phyloP scores from a whole-genome alignment of 2,113 vertebrate genomes.

The Puntigrus tetrazona region DNA sequence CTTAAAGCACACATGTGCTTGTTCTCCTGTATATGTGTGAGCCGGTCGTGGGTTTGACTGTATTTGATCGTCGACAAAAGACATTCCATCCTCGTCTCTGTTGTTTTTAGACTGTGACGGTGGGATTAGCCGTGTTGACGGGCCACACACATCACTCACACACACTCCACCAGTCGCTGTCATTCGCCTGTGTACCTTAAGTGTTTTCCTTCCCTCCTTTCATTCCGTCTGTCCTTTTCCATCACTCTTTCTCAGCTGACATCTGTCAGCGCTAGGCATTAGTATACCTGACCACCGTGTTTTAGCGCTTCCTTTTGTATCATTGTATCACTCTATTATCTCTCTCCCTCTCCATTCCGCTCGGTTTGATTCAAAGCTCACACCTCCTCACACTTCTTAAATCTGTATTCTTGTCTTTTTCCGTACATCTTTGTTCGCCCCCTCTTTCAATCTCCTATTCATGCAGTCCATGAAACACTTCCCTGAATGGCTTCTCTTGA shows the following conservation, averaged over 20 bases:
- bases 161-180: background rate
- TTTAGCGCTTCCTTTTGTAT: slow-evolving; percentile 43
- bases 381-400: background rate
- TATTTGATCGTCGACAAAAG: background rate
- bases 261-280: slow-evolving; percentile 59
- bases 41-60: background rate
- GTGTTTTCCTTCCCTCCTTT: slow-evolving; percentile 25
- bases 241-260: slow-evolving; percentile 58
- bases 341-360: background rate
- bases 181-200: slow-evolving; percentile 15
- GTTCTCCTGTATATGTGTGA: background rate
- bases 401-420: background rate
- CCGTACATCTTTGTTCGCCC: background rate
- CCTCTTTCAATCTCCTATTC: background rate
- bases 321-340: slow-evolving; percentile 57
- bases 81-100: slow-evolving; percentile 7
- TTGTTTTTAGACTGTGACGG: slow-evolving; percentile 7
- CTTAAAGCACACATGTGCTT: background rate
- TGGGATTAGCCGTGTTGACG: background rate
- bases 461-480: slow-evolving; percentile 3
- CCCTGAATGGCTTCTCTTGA: slow-evolving; percentile 19
- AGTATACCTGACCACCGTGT: slow-evolving; percentile 49
- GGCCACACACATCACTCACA: background rate
- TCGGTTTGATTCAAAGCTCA: background rate
- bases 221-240: slow-evolving; percentile 22